A percentile compares a stretch with the other conserved stretches of the same genome.
These are phyloP conservation scores for Accipiter cooperii DNA, from an alignment of 2,113 vertebrate species.

Conservation along the genomic window DNA sequence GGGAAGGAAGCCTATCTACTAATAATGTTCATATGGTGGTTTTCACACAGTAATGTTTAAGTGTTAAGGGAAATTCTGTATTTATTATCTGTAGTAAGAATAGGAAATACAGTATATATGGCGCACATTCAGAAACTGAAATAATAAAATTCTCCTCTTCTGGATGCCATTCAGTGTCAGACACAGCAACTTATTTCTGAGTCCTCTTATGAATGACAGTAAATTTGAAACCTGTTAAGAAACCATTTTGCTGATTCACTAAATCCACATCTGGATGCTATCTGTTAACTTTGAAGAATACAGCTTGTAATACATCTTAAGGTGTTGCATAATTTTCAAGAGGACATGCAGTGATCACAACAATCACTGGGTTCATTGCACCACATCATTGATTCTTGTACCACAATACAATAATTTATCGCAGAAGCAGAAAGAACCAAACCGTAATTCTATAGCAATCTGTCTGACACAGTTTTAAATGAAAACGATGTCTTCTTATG, in stretches of 20 bases:
- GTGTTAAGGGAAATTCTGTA: not conserved
- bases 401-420: not conserved
- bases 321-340: not conserved
- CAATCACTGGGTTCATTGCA: not conserved
- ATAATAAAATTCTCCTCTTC: not conserved
- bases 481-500: not conserved
- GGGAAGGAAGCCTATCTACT: not conserved
- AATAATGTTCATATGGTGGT: not conserved
- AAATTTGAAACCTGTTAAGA: not conserved
- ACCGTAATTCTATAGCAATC: not conserved
- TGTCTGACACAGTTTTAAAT: constrained; percentile 10
- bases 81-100: not conserved
- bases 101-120: not conserved
- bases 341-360: not conserved
- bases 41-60: not conserved
- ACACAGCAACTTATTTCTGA: not conserved
- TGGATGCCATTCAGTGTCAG: not conserved
- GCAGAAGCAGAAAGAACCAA: not conserved
- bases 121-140: not conserved
- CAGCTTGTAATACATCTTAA: not conserved
- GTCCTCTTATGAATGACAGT: not conserved
- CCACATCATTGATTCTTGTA: not conserved
- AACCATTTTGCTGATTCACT: not conserved
- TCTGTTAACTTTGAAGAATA: not conserved
- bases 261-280: not conserved